Evolutionary conservation across 2,888 invertebrate species (phyloP), one percentile per base, ranked within the genome.

Genomic region (Hypercompe scribonia): DNA sequence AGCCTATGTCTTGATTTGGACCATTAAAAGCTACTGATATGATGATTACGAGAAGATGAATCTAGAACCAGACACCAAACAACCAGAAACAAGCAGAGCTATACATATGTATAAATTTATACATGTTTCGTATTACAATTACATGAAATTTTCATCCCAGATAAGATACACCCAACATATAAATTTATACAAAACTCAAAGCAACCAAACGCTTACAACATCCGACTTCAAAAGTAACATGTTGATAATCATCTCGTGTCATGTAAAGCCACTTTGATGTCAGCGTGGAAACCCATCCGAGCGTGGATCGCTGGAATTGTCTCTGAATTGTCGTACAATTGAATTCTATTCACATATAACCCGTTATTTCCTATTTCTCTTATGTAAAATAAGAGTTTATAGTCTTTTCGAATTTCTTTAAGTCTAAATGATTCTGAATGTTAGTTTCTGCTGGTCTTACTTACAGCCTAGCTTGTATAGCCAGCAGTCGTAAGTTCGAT

Each of bases 291-390:
- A 70, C 31, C 42, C 73, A 73, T 34, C 65, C 28, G 72, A 73
- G 82, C 81, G 76, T 81, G 74, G 78, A 75, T 77, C 70, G 11
- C 46, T 72, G 72, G 74, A 73, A 77, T 79, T 84, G 82, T 84
- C 76, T 71, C 72, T 72, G 81, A 81, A 83, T 81, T 84, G 82
- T 84, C 76, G 75, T 71, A 79, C 79, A 82, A 82, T 82, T 82
- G 78, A 73, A 82, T 84, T 74, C 65, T 42, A 42, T 42, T 68
- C 72, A 71, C 65, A 71, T 46, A 70, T 31, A 31, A 18, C n/a
- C 68, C 68, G 31, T 72, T 69, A 72, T 78, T 46, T 58, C 15
- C 39, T 31, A 42, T 1, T 36, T 11, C 13, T 31, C 7, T 42
- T 31, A 42, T 39, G 42, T 18, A 42, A 31, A 66, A 42, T 39